Evolutionary conservation across 2,113 vertebrate species (phyloP), one percentile per base, ranked within the genome.

Genomic region (Pholis gunnellus): DNA sequence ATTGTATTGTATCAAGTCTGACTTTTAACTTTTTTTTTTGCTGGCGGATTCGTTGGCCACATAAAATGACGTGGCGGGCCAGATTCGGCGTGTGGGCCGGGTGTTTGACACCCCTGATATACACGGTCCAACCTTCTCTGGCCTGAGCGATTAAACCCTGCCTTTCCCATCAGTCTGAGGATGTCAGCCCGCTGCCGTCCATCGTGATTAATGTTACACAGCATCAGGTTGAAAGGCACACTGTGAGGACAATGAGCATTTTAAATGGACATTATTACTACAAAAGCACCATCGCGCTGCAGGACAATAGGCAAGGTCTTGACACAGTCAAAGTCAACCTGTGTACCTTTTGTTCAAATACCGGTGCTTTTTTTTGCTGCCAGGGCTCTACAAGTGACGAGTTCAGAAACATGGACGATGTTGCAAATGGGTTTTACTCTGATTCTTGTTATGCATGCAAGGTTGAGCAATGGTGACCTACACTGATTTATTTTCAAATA

Each of bases 261-360:
- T 87, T 82, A 91, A 89, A 87, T 81, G 92, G 87, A 87, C 87
- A 73, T 89, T 87, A 85, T 81, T 88, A 48, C 72, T 15, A 85
- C 88, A 88, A 88, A 91, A 78, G 84, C 74, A 56, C 81, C 72
- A n/a, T 78, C 71, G 1, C 65, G 60, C 57, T 17, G 76, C 59
- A 17, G 75, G 72, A 90, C 87, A 91, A 90, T 78, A 38, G 87
- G 52, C 54, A 6, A 72, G 67, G 76, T 66, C 79, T 60, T 54
- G 73, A 81, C 75, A 68, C 56, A 60, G 73, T 74, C 91, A 90
- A 86, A 84, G 88, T 71, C 79, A 68, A 81, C 75, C 75, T 31
- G 79, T 56, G 66, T 27, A 31, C 34, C 79, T 82, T 89, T 90
- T 90, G 87, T 91, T 87, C 65, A 42, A 66, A 80, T 80, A 81